Evolutionary conservation across 2,888 invertebrate species (phyloP), one percentile per base, ranked within the genome.

Genomic region (Hirtodrosophila trivittata): DNA sequence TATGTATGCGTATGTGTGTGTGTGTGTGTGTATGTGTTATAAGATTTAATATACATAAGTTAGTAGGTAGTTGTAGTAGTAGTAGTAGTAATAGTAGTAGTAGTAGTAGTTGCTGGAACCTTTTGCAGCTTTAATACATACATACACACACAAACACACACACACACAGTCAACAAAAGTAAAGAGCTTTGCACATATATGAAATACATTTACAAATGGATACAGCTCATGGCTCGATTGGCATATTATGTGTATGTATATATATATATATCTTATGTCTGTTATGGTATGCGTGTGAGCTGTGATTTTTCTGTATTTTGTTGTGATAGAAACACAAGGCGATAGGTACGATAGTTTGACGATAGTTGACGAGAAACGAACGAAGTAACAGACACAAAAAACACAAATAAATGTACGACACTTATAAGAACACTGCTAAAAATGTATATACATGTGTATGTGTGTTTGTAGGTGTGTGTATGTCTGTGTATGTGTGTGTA

Each of bases 381-480:
- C 4, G 28, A n/a, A 28, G 28, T 1, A n/a, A 28, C 9, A 28
- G 28, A 28, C 9, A 28, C 28, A n/a, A 9, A 28, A n/a, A 8
- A 47, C 45, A n/a, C 12, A 66, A 21, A 21, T 21, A 21, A 3
- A 21, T 21, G 5, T 21, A 21, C 18, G 54, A 62, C 57, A 66
- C 70, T 62, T 55, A 43, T 28, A 30, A 45, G 47, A 42, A 71
- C 55, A 62, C 70, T 59, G 49, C 37, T 57, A 72, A 70, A 66
- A 55, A 62, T 56, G 60, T 56, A 56, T 55, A 42, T 66, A 77
- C 73, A 70, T 46, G 39, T 46, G 30, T 47, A 42, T 45, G 32
- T 63, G 41, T 41, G 42, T 42, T 30, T 32, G 32, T 37, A 21
- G 33, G 50, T 42, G 41, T 54, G 25, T 32, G 14, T 41, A 30